Base-by-base conservation (phyloP, 2,888 invertebrate species). In the Muschampia plurimacula region DNA sequence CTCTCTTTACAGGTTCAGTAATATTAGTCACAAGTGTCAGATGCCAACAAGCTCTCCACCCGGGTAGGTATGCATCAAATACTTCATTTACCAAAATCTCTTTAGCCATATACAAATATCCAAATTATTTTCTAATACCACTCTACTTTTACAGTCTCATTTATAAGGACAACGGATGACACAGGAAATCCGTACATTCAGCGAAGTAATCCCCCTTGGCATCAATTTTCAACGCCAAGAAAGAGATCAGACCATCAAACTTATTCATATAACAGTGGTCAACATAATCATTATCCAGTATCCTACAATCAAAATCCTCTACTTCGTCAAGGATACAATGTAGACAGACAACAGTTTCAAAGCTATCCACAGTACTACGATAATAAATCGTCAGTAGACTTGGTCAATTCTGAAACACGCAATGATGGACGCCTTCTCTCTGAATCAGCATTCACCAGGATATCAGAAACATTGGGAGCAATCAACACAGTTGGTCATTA, bases 401-500 rank as follows among this genome's bases (percentile, higher is more conserved):
- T 86, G 2, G 78, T 83, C 7, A 76, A 84, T 74, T 82, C 87
- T 52, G 90, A 88, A 77, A 82, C 85, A 8, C 83, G 81, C 83
- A 90, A 90, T 64, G 91, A 95, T 77, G 95, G 95, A 7, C 90
- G 96, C 63, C 81, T 96, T 4, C 87, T 96, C 0, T 96, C 96
- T 1, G 95, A 95, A 39, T 95, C 96, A 6, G 95, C 96, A 7
- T 96, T 96, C 76, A 93, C 95, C 71, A 95, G 92, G 78, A 96
- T 96, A 81, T 96, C 96, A 0, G 96, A 96, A 85, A 96, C 96
- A 0, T 83, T 96, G 49, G 98, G 98, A 46, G 98, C 98, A 4
- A 95, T 98, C 15, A 98, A 98, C 79, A 97, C 98, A 1, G 97
- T 98, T 0, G 98, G 98, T 0, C 96, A 97, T 84, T 97, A 97